Evolutionary conservation across 1,140 invertebrate genomes (phyloP).

Genomic region (Papilio machaon): DNA sequence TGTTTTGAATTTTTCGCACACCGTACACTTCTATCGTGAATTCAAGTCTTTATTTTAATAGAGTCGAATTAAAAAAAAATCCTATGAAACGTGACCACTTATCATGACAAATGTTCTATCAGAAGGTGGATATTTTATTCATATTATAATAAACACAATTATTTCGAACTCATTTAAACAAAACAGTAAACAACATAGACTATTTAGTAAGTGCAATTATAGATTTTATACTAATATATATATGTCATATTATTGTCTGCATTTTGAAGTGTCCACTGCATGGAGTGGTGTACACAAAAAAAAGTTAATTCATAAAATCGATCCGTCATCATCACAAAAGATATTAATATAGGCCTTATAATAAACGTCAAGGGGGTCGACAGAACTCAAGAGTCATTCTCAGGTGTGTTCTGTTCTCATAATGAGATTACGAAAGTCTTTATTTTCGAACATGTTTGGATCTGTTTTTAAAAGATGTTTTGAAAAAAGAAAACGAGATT

Average conservation of each 20-base stretch:
- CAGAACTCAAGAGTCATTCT: conserved; percentile 55
- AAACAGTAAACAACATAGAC: conserved; percentile 3
- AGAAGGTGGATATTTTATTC: conserved; percentile 36
- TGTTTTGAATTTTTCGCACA: too few relatives aligned
- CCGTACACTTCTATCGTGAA: too few relatives aligned
- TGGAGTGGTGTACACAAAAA: conserved; percentile 49
- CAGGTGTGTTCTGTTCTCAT: conserved; percentile 48
- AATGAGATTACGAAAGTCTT: conserved; percentile 44
- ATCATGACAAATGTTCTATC: conserved; percentile 47
- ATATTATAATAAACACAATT: conserved; percentile 66
- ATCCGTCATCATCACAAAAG: conserved; percentile 64
- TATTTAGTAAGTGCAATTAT: conserved; percentile 5
- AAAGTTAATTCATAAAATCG: conserved; percentile 64
- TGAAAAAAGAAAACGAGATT: conserved; percentile 16
- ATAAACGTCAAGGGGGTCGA: conserved; percentile 52
- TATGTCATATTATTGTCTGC: conserved; percentile 27
- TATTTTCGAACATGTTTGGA: conserved; percentile 37
- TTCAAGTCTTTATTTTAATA: too few relatives aligned
- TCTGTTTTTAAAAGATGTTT: conserved; percentile 26
- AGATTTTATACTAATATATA: conserved; percentile 3
- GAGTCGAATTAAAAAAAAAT: neutral
- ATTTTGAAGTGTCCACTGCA: neutral
- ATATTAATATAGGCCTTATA: conserved; percentile 56
- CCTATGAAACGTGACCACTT: conserved; percentile 42
- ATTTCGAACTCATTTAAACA: conserved; percentile 51